Evolutionary conservation across 2,888 invertebrate species (phyloP), one percentile per base, ranked within the genome.

Genomic region (Tetranychus truncatus): DNA sequence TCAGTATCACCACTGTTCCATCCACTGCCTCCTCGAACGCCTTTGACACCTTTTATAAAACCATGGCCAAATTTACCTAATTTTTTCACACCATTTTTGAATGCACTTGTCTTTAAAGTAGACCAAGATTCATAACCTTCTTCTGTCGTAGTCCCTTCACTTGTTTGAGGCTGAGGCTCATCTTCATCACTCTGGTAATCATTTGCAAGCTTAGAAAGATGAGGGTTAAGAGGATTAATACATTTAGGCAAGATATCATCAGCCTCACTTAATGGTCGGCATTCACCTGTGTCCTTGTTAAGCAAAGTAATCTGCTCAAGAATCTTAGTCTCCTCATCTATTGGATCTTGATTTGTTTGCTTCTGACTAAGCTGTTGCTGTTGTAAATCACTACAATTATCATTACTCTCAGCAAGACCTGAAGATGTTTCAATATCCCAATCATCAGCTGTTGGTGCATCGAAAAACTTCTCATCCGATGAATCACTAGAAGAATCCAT

Each of bases 201-300:
- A 76, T 76, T 76, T 0, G 93, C 93, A 76, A 93, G 85, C 77
- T 93, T 86, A 89, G 95, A 92, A 82, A 96, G 95, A 84, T 96
- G 95, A 79, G 95, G 84, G 24, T 93, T 92, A 76, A 96, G 86
- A 5, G 95, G 96, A 85, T 96, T 95, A 82, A 93, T 89, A 82
- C 92, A 91, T 81, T 90, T 89, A 0, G 92, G 92, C 78, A 92
- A 84, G 84, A 92, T 92, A 82, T 95, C 94, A 82, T 95, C 95
- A 1, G 95, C 95, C 80, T 91, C 89, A 81, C 92, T 94, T 77
- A 96, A 85, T n/a, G 95, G 94, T 80, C 95, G 89, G 79, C 91
- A 87, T 84, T 95, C 95, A 3, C 95, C 92, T 81, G 86, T 86
- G 81, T 87, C 87, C 78, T 87, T 81, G 79, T 87, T 86, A 76